Base-by-base conservation (phyloP, 2,888 invertebrate species). In the Tetragonula carbonaria region DNA sequence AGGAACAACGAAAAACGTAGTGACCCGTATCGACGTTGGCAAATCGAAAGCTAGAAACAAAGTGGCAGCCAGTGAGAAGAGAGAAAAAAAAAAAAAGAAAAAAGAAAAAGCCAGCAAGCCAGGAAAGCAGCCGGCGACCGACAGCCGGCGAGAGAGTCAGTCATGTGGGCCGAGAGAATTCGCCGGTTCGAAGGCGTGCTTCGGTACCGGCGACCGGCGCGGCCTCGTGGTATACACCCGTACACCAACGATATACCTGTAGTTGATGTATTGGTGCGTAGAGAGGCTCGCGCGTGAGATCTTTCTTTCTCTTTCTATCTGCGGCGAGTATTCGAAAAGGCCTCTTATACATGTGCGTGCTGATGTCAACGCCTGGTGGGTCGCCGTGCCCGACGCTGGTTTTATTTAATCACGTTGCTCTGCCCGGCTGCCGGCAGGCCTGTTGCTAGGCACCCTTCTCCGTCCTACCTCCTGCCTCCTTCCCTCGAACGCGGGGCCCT, bases 381-480 rank as follows among this genome's bases (percentile, higher is more conserved):
- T 91, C 91, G 89, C 87, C 90, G 91, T 85, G 91, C 91, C 89
- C 91, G 88, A 90, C 91, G 91, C 92, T 90, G 90, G 93, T 94
- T 94, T 94, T 94, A 93, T 94, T 93, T 93, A 94, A 94, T 93
- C 93, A 93, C 93, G 91, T 89, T 87, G 88, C 90, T 91, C 89
- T 91, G 91, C 91, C 90, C 87, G 88, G 91, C 89, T 88, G 90
- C 90, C 90, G 89, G 90, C 90, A 90, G 91, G 93, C 91, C 93
- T 94, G 94, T 94, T 94, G 94, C 94, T 94, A 94, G 92, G 94
- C 94, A 93, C 93, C 92, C 89, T 87, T 92, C 93, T 92, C 91
- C 91, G 90, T 87, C 89, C 88, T 80, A 51, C 84, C 79, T 83
- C 79, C 55, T 80, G 53, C 78, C 77, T 80, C 70, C 68, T 74